A percentile compares a stretch with the other conserved stretches of the same genome.
phyloP scores from a whole-genome alignment of 2,888 invertebrate genomes.

The Nomada flava region DNA sequence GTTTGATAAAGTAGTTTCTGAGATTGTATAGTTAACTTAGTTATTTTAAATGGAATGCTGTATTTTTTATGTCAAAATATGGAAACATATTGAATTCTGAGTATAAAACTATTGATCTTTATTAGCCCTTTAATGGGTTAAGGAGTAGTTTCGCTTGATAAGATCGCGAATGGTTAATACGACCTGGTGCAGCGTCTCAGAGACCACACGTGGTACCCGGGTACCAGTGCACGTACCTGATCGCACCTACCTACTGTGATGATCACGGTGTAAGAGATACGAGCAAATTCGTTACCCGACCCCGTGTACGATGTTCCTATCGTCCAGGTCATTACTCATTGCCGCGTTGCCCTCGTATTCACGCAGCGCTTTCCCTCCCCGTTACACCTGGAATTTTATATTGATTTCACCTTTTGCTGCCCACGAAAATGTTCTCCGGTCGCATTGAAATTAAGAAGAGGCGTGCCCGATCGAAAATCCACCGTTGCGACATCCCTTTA shows the following conservation, averaged over 20 bases:
- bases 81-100: no score
- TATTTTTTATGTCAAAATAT: no score
- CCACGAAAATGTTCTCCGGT: constrained; percentile 50
- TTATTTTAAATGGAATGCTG: no score
- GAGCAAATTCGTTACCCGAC: constrained; percentile 65
- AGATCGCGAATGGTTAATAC: no score
- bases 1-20: no score
- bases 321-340: constrained; percentile 62
- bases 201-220: constrained; percentile 36
- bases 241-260: constrained; percentile 23
- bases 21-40: no score
- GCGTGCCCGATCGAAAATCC: constrained; percentile 1
- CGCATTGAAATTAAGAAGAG: constrained; percentile 36
- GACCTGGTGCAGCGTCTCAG: no score
- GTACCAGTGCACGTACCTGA: constrained; percentile 34
- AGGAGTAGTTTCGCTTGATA: no score
- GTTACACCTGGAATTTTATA: constrained; percentile 29
- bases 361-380: not conserved
- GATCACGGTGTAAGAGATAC: constrained; percentile 54
- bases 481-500: constrained; percentile 41
- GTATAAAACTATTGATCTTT: no score
- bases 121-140: no score
- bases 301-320: constrained; percentile 56
- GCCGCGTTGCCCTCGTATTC: constrained; percentile 49
- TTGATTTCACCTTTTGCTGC: constrained; percentile 54